Percentiles rank a stretch among this genome's conserved stretches.
These are phyloP conservation scores for Spondyliosoma cantharus DNA, from an alignment of 2,797 vertebrate species.

Conservation along the genomic window DNA sequence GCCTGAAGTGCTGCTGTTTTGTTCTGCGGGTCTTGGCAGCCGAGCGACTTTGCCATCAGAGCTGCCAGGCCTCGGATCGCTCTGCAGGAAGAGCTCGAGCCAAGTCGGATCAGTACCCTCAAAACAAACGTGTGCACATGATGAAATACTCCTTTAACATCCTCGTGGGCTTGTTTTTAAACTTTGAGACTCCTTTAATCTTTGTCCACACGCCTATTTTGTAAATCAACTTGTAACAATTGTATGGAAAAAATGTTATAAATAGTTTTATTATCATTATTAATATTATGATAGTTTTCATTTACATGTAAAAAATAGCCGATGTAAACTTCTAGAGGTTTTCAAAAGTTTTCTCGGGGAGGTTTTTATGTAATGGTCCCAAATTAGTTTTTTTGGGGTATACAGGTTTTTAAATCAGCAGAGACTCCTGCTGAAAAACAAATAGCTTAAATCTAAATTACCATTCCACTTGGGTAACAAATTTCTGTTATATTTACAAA, in stretches of 20 bases:
- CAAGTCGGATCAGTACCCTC: background rate
- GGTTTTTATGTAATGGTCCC: constrained; percentile 24
- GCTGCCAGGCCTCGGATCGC: background rate
- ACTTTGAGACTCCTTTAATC: background rate
- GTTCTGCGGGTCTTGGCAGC: background rate
- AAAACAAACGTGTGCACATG: background rate
- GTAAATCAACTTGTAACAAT: constrained; percentile 30
- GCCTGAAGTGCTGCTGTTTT: constrained; percentile 1
- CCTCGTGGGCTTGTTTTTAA: background rate
- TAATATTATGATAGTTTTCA: constrained; percentile 56
- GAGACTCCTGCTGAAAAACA: constrained; percentile 23
- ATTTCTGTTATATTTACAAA: constrained; percentile 29
- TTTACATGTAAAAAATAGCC: constrained; percentile 61
- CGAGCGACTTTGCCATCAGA: background rate
- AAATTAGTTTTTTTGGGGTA: background rate
- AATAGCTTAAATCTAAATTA: constrained; percentile 30
- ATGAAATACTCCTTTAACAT: background rate
- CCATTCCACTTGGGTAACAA: constrained; percentile 1
- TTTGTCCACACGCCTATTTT: background rate
- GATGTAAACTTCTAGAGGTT: constrained; percentile 42
- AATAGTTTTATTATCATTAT: constrained; percentile 51
- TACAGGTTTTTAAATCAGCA: constrained; percentile 27
- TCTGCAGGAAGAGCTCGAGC: background rate
- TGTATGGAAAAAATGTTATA: constrained; percentile 33
- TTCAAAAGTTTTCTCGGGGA: constrained; percentile 23